Evolutionary conservation across 2,113 vertebrate genomes (phyloP), one percentile per base, ranked within the genome.

Genomic region (Callipepla californica): DNA sequence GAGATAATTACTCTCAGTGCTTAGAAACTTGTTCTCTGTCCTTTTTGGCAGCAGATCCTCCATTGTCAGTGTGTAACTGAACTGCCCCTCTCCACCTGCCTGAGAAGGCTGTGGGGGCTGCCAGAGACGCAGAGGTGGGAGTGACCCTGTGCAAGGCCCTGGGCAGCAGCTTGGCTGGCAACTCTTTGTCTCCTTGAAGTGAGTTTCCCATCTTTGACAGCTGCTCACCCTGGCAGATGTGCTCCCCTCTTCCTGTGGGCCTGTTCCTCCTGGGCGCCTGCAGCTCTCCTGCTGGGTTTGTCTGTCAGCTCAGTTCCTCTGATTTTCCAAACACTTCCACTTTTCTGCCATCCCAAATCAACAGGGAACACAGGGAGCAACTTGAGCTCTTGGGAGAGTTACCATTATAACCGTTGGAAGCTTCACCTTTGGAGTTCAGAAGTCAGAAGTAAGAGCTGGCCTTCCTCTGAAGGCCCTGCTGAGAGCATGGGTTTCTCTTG

Each of bases 351-450:
- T 34, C 9, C 11, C 1, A 0, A 34, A 45, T 67, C 61, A 66
- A 59, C 6, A 40, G 74, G 34, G 32, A 45, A 73, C 30, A 38
- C 61, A 59, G 23, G 28, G 38, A 59, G 30, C 51, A 59, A 4
- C 21, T 38, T 44, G 45, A 21, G 17, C 40, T 77, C 42, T 51
- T 40, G 44, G 36, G 38, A 47, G 45, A 61, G 47, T 25, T 53
- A 25, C 15, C 6, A 7, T 44, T 53, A 28, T 0, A 0, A n/a
- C 28, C 23, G 12, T 79, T 51, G 30, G 8, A 14, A 45, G 18
- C 14, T 66, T 85, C 0, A 2, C 18, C n/a, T 53, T 38, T 45
- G 28, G 44, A 85, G 50, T 51, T 38, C 26, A 42, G 63, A 14
- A 23, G 22, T 36, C 28, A 47, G 21, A 48, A 63, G 30, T 45